Conservation (phyloP, 2,888 invertebrate species). For the Dynastes maya region DNA sequence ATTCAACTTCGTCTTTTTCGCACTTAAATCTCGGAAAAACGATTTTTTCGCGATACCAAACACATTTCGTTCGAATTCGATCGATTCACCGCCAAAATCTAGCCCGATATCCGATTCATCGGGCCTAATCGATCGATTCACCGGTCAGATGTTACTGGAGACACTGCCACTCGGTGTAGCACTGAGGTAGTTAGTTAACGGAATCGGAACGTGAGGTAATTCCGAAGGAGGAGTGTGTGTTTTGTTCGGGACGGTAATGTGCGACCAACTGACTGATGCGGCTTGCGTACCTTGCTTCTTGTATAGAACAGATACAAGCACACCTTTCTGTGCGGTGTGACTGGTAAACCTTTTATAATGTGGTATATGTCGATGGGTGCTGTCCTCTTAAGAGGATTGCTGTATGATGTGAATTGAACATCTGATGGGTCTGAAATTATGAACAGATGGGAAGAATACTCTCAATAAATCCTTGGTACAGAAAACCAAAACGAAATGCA, state of each 20-base stretch:
- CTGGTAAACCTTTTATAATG: slow-evolving; percentile 17
- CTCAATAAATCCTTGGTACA: too few relatives aligned
- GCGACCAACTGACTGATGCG: slow-evolving; percentile 18
- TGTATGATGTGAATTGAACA: too few relatives aligned
- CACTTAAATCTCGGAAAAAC: neutral
- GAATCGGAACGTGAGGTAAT: too few relatives aligned
- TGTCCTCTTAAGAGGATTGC: neutral
- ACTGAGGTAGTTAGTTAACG: too few relatives aligned
- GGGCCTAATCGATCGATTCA: slow-evolving; percentile 8
- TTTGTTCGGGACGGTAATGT: slow-evolving; percentile 17
- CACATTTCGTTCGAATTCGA: slow-evolving; percentile 1
- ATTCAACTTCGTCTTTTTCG: neutral
- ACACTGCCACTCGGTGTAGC: neutral
- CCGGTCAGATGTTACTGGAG: slow-evolving; percentile 11
- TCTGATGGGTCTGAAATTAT: too few relatives aligned
- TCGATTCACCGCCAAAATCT: neutral
- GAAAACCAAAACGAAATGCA: too few relatives aligned
- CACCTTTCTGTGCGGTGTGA: slow-evolving; percentile 22
- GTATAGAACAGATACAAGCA: neutral
- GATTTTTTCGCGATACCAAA: neutral
- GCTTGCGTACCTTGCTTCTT: slow-evolving; percentile 24
- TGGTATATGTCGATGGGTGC: neutral
- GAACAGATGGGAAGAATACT: too few relatives aligned
- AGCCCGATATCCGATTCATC: neutral
- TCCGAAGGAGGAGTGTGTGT: neutral